A percentile compares a stretch with the other conserved stretches of the same genome.
Conservation (phyloP, 2,888 invertebrate species). For the Nomada hirtipes region DNA sequence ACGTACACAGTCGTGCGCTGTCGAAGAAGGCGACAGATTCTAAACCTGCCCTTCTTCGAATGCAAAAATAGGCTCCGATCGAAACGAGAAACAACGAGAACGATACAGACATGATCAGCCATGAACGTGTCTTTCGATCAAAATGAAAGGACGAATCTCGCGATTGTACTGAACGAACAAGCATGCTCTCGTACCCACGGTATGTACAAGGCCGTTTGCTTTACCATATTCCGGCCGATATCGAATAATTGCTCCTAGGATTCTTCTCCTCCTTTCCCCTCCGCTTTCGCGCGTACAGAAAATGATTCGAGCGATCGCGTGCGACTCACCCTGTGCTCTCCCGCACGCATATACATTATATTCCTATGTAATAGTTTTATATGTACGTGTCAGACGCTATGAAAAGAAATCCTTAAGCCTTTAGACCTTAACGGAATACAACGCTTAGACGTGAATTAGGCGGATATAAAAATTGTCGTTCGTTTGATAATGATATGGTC, state of each 20-base stretch:
- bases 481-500: conserved; percentile 70
- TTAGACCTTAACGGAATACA: conserved; percentile 55
- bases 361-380: conserved; percentile 16
- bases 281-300: background rate
- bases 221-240: conserved; percentile 21
- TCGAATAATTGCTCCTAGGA: conserved; percentile 20
- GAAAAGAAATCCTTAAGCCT: conserved; percentile 63
- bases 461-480: conserved; percentile 61
- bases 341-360: background rate
- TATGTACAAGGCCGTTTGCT: conserved; percentile 74
- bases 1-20: background rate
- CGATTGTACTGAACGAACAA: conserved; percentile 53
- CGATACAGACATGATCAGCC: conserved; percentile 9
- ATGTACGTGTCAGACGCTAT: conserved; percentile 62
- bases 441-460: conserved; percentile 57
- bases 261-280: background rate
- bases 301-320: background rate
- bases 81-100: conserved; percentile 13
- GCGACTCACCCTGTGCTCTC: background rate
- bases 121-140: background rate
- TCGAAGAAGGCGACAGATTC: conserved; percentile 23
- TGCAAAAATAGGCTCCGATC: conserved; percentile 61
- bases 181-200: conserved; percentile 61
- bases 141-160: conserved; percentile 26
- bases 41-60: conserved; percentile 48